Conservation (phyloP, 2,888 invertebrate genomes). For the Hyalella azteca region DNA sequence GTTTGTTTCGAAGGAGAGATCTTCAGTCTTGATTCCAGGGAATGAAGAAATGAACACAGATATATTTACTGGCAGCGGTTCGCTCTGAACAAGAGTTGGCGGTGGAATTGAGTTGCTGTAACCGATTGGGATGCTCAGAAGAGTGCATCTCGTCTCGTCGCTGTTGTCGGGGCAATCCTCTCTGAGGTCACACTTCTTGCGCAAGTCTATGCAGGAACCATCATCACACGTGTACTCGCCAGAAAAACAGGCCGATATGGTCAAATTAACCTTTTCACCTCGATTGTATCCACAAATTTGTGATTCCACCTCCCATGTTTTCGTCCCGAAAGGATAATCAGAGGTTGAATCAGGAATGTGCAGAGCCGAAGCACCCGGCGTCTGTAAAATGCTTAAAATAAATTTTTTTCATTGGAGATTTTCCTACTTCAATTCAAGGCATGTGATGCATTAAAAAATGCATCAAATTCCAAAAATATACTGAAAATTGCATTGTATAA, state of each 20-base stretch:
- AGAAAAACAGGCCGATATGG: constrained; percentile 44
- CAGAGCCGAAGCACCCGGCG: constrained; percentile 23
- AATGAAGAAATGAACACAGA: constrained; percentile 45
- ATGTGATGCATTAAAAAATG: too few relatives aligned
- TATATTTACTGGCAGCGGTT: constrained; percentile 40
- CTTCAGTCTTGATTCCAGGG: constrained; percentile 42
- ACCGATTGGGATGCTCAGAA: constrained; percentile 42
- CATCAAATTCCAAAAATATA: too few relatives aligned
- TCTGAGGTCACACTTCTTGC: constrained; percentile 43
- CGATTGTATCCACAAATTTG: constrained; percentile 41
- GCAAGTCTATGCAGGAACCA: constrained; percentile 47
- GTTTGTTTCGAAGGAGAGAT: constrained; percentile 30
- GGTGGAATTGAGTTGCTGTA: constrained; percentile 45
- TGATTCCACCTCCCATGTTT: constrained; percentile 42
- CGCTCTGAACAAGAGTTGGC: neutral
- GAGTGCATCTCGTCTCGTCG: constrained; percentile 45
- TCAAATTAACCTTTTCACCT: constrained; percentile 45
- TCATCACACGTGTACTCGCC: constrained; percentile 50
- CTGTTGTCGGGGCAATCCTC: constrained; percentile 51
- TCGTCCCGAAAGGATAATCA: constrained; percentile 52
- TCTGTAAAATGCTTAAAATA: too few relatives aligned
- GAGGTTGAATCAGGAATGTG: constrained; percentile 38
- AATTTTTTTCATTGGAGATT: too few relatives aligned
- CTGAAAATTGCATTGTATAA: too few relatives aligned
- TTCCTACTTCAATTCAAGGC: too few relatives aligned